Percentiles rank a stretch among this genome's conserved stretches.
phyloP scores from a whole-genome alignment of 2,113 vertebrate genomes.

The Leptobrachium ailaonicum region DNA sequence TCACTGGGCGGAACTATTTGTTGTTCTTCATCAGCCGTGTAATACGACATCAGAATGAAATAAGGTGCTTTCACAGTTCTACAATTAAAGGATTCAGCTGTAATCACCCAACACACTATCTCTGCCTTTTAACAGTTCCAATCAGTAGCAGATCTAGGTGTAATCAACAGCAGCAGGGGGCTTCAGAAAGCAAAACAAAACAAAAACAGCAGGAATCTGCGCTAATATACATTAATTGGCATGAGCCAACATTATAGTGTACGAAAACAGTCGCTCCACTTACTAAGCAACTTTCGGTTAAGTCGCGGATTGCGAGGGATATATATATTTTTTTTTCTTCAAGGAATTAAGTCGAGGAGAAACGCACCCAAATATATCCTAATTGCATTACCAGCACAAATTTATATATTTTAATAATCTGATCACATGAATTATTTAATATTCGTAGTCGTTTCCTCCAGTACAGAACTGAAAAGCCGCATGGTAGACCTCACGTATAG shows the following conservation, averaged over 20 bases:
- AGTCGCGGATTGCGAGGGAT: conserved; percentile 14
- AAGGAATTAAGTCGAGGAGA: not conserved
- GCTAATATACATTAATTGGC: conserved; percentile 76
- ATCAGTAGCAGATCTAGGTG: conserved; percentile 84
- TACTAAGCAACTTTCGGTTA: conserved; percentile 36
- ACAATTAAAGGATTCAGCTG: conserved; percentile 76
- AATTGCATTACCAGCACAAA: no score
- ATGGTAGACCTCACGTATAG: no score
- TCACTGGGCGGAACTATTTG: conserved; percentile 14
- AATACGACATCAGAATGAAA: conserved; percentile 75
- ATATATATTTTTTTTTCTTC: not conserved
- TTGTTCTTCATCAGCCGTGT: conserved; percentile 53
- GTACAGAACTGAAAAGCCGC: no score
- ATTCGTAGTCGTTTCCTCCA: no score
- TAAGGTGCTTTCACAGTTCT: conserved; percentile 70
- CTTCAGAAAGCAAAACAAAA: conserved; percentile 83
- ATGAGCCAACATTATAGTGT: conserved; percentile 64
- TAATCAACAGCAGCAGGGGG: conserved; percentile 86
- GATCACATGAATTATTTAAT: no score
- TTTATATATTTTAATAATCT: no score
- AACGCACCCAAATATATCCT: no score
- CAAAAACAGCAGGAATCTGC: conserved; percentile 81
- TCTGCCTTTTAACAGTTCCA: conserved; percentile 81
- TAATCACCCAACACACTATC: conserved; percentile 69
- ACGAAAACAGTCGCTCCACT: conserved; percentile 46